Percentiles rank a stretch among this genome's conserved stretches.
Conservation (phyloP, 2,113 vertebrate genomes). For the Forbesichthys papilliferus region DNA sequence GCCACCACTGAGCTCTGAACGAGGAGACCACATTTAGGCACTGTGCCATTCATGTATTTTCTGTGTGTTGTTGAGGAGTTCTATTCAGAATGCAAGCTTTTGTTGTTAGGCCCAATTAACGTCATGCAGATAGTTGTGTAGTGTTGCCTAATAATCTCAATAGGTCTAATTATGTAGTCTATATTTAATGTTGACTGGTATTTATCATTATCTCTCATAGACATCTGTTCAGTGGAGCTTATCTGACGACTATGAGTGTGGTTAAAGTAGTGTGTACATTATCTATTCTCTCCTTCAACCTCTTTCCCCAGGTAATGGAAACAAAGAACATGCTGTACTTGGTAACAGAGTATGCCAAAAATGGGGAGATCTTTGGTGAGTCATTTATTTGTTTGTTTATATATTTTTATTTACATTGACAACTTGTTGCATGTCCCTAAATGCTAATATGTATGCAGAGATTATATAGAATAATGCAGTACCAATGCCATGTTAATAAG, state of each 20-base stretch:
- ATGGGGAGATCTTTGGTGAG: conserved; percentile 98
- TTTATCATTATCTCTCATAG: conserved; percentile 24
- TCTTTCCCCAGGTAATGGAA: conserved; percentile 90
- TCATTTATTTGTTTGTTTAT: conserved; percentile 12
- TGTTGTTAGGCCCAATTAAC: conserved; percentile 17
- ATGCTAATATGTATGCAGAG: too few species aligned
- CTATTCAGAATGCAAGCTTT: conserved; percentile 21
- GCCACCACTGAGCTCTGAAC: neutral
- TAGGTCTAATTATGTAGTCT: neutral
- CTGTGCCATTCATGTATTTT: conserved; percentile 59
- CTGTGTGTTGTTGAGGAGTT: neutral
- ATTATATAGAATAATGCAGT: too few species aligned
- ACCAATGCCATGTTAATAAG: too few species aligned
- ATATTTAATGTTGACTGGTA: neutral
- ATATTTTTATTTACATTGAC: neutral
- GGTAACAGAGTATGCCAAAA: conserved; percentile 98
- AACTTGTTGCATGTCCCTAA: neutral
- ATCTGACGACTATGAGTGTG: conserved; percentile 5
- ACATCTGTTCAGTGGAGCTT: conserved; percentile 10
- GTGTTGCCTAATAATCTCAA: conserved; percentile 10
- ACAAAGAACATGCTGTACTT: conserved; percentile 99
- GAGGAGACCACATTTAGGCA: conserved; percentile 57
- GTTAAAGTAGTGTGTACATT: conserved; percentile 20
- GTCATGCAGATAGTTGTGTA: conserved; percentile 29
- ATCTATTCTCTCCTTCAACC: conserved; percentile 19